A percentile compares a stretch with the other conserved stretches of the same genome.
Conservation (phyloP, 2,888 invertebrate genomes). For the Neoascia interrupta region DNA sequence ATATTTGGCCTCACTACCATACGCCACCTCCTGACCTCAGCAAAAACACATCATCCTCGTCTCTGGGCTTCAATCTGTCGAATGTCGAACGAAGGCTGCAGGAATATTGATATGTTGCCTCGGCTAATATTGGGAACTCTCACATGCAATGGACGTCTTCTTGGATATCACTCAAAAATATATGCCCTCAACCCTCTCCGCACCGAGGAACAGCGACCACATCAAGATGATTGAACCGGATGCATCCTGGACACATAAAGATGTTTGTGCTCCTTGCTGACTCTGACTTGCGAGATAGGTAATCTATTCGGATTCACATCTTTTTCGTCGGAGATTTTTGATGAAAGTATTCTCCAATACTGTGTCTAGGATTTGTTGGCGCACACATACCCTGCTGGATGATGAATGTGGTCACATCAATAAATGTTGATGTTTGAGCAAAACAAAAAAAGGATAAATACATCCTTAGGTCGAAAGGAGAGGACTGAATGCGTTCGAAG, state of each 20-base stretch:
- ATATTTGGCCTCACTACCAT: conserved; percentile 35
- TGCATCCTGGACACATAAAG: conserved; percentile 64
- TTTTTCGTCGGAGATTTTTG: conserved; percentile 24
- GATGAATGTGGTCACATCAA: conserved; percentile 67
- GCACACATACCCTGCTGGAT: conserved; percentile 40
- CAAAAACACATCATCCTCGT: conserved; percentile 27
- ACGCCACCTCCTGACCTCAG: conserved; percentile 38
- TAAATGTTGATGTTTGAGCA: conserved; percentile 61
- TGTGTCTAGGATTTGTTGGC: conserved; percentile 41
- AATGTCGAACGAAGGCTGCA: conserved; percentile 16
- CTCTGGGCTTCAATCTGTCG: conserved; percentile 59
- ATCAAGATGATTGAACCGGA: conserved; percentile 47
- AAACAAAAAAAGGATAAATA: not conserved
- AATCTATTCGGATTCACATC: conserved; percentile 66
- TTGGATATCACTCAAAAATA: conserved; percentile 71
- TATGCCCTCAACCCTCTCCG: conserved; percentile 6
- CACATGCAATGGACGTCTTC: conserved; percentile 70
- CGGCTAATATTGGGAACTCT: conserved; percentile 61
- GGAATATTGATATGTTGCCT: conserved; percentile 66
- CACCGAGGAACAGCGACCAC: not conserved
- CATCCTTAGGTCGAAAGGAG: conserved; percentile 1
- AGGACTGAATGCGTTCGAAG: conserved; percentile 43
- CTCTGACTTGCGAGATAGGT: conserved; percentile 60
- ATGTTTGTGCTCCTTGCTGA: conserved; percentile 33
- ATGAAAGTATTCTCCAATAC: conserved; percentile 62